Percentiles rank a stretch among this genome's conserved stretches.
Evolutionary conservation across 2,797 vertebrate genomes (phyloP).

Genomic region (Chelon auratus): DNA sequence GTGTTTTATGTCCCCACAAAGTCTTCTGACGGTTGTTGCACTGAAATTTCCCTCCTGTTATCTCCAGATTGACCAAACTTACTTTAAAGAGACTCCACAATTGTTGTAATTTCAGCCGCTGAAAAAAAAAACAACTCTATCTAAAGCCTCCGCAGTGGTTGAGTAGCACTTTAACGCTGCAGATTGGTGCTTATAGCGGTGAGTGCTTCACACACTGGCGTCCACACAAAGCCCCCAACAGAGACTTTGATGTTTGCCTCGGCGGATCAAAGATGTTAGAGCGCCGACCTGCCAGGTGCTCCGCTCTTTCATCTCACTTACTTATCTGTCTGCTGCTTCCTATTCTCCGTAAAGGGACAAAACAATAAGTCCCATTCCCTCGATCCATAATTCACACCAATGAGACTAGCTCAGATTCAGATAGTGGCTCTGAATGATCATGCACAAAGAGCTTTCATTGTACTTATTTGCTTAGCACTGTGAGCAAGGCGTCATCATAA

Average conservation of each 20-base stretch:
- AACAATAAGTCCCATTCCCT: slow-evolving; percentile 61
- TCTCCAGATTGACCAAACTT: slow-evolving; percentile 58
- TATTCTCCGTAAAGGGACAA: slow-evolving; percentile 47
- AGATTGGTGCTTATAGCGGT: slow-evolving; percentile 65
- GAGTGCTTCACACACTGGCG: slow-evolving; percentile 59
- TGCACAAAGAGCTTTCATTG: too few species aligned
- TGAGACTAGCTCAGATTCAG: slow-evolving; percentile 35
- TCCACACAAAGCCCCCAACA: slow-evolving; percentile 69
- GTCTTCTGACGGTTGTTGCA: slow-evolving; percentile 61
- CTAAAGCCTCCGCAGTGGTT: slow-evolving; percentile 52
- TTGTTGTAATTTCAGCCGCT: slow-evolving; percentile 65
- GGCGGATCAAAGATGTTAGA: slow-evolving; percentile 78
- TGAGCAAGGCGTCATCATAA: slow-evolving; percentile 25
- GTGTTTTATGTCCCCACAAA: slow-evolving; percentile 56
- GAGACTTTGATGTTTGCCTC: slow-evolving; percentile 78
- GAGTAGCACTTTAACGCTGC: slow-evolving; percentile 63
- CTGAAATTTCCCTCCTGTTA: slow-evolving; percentile 52
- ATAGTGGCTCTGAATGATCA: slow-evolving; percentile 15
- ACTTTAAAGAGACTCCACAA: slow-evolving; percentile 48
- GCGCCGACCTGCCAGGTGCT: slow-evolving; percentile 72
- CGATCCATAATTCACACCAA: slow-evolving; percentile 48
- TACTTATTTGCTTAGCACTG: too few species aligned
- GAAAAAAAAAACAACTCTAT: slow-evolving; percentile 9
- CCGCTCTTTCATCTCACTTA: slow-evolving; percentile 74
- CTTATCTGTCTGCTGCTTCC: slow-evolving; percentile 65